Conservation (phyloP, 2,888 invertebrate species). For the Tethea ocularis region DNA sequence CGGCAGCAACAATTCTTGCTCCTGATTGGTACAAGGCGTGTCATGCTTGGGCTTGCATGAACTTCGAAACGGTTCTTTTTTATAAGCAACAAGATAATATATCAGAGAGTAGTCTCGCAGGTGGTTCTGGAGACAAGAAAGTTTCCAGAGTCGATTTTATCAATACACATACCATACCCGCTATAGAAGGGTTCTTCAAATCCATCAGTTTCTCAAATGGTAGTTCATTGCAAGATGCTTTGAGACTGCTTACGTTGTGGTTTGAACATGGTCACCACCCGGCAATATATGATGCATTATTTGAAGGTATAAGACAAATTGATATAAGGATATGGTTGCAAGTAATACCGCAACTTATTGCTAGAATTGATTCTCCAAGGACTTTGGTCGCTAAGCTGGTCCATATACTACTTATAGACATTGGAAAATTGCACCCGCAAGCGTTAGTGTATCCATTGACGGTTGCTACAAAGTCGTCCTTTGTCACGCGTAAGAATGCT, state of each 20-base stretch:
- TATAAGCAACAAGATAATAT: slow-evolving; percentile 82
- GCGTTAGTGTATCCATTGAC: slow-evolving; percentile 98
- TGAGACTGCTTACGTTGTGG: slow-evolving; percentile 97
- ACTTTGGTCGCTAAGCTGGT: slow-evolving; percentile 95
- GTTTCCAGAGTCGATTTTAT: slow-evolving; percentile 72
- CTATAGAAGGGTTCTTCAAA: slow-evolving; percentile 97
- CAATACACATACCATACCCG: slow-evolving; percentile 90
- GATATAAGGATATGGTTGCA: slow-evolving; percentile 99
- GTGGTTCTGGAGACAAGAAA: slow-evolving; percentile 74
- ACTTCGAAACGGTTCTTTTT: slow-evolving; percentile 94
- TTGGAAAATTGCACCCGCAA: slow-evolving; percentile 98
- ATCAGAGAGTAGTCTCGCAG: slow-evolving; percentile 73
- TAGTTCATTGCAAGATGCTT: slow-evolving; percentile 97
- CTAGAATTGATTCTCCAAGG: slow-evolving; percentile 97
- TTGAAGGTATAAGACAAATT: slow-evolving; percentile 95
- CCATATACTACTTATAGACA: slow-evolving; percentile 96
- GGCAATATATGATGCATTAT: slow-evolving; percentile 96
- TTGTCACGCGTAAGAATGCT: slow-evolving; percentile 91
- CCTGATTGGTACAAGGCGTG: slow-evolving; percentile 98
- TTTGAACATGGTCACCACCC: slow-evolving; percentile 98
- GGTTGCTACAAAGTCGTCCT: slow-evolving; percentile 97
- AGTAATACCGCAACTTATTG: slow-evolving; percentile 99
- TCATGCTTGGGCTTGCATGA: slow-evolving; percentile 99
- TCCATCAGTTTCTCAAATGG: slow-evolving; percentile 96
- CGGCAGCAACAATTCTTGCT: slow-evolving; percentile 92